Evolutionary conservation across 2,888 invertebrate species (phyloP).

Genomic region (Ichneumon xanthorius): DNA sequence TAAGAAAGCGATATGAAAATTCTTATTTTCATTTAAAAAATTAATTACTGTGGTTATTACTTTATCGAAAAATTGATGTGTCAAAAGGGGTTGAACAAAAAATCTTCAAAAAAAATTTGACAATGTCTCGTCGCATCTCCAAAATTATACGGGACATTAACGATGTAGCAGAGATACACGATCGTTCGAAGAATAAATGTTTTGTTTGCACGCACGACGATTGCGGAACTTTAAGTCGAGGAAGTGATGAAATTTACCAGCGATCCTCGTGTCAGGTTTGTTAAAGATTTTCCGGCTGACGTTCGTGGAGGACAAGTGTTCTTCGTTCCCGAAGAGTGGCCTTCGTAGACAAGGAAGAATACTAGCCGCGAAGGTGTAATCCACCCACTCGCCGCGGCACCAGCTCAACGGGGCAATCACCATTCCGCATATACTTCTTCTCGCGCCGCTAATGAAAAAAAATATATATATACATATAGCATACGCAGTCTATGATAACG

Average conservation of each 20-base stretch:
- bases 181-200: not conserved
- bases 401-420: slow-evolving; percentile 87
- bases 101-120: not conserved
- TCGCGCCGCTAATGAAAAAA: slow-evolving; percentile 60
- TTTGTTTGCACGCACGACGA: not conserved
- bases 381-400: slow-evolving; percentile 89
- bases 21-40: too few relatives aligned
- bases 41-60: too few relatives aligned
- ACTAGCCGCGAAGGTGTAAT: slow-evolving; percentile 87
- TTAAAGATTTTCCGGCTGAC: slow-evolving; percentile 35
- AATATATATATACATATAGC: not conserved
- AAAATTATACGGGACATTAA: not conserved
- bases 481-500: not conserved
- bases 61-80: too few relatives aligned
- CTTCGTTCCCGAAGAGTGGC: slow-evolving; percentile 72
- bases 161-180: not conserved
- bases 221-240: not conserved
- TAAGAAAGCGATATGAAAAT: too few relatives aligned
- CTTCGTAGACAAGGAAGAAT: slow-evolving; percentile 85
- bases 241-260: slow-evolving; percentile 42
- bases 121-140: not conserved
- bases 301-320: slow-evolving; percentile 7
- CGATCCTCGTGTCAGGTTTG: slow-evolving; percentile 41
- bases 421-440: slow-evolving; percentile 83
- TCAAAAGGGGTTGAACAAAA: too few relatives aligned